phyloP scores from a whole-genome alignment of 1,140 invertebrate genomes.

The Caenorhabditis tropicalis region DNA sequence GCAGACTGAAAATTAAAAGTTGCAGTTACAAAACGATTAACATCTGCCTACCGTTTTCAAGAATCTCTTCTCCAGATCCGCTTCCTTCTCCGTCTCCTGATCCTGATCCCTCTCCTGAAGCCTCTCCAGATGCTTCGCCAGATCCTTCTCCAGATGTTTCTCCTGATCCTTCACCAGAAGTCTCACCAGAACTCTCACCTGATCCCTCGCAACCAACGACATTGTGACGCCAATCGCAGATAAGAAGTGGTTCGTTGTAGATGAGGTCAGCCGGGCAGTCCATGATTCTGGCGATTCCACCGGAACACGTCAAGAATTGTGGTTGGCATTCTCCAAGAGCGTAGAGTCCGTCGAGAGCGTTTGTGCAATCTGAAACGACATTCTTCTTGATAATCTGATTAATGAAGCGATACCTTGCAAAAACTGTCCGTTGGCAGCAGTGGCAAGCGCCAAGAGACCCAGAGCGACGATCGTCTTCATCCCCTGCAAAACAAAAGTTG shows the following conservation, averaged over 20 bases:
- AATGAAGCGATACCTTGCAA: not conserved
- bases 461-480: slow-evolving; percentile 8
- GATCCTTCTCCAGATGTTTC: not conserved
- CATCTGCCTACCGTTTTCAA: not conserved
- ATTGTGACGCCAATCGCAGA: slow-evolving; percentile 60
- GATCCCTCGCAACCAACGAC: slow-evolving; percentile 56
- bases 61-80: not conserved
- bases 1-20: not conserved
- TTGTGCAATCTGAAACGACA: slow-evolving; percentile 15
- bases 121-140: not conserved
- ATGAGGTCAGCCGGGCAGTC: slow-evolving; percentile 59
- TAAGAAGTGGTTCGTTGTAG: slow-evolving; percentile 55
- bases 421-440: slow-evolving; percentile 17
- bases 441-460: not conserved
- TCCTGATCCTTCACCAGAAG: not conserved
- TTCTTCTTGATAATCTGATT: not conserved
- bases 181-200: not conserved
- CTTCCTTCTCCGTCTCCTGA: not conserved
- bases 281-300: slow-evolving; percentile 58
- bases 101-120: not conserved
- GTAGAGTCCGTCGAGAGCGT: slow-evolving; percentile 13
- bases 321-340: not conserved
- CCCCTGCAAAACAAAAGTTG: not conserved
- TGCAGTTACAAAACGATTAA: not conserved
- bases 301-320: slow-evolving; percentile 54